Evolutionary conservation across 1,140 invertebrate species (phyloP), one percentile per base, ranked within the genome.

Genomic region (Bombus polaris): DNA sequence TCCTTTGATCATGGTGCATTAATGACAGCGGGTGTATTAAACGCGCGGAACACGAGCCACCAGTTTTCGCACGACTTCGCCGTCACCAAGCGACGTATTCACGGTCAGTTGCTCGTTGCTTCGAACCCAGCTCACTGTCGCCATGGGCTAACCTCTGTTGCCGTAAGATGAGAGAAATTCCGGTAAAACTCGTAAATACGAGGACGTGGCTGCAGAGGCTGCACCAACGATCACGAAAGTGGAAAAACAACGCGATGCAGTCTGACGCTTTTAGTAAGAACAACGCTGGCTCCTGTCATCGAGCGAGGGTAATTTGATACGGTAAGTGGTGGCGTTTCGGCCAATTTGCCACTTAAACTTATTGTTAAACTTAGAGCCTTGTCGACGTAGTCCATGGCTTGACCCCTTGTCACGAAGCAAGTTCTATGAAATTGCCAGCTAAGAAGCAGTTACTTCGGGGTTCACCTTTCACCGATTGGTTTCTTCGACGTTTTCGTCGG

Each of bases 231-330:
- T 32, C 37, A 0, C 15, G 35, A 37, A 57, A 62, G 18, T 70
- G 80, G 70, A 59, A 35, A 53, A 73, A 81, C 47, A 71, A 62
- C 53, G 81, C 81, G n/a, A 66, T 8, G 25, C 39, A 81, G 78
- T 25, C 10, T 47, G 25, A 39, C 53, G 53, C 66, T 44, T 72
- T 22, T 42, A 47, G 12, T 12, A 44, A 74, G 59, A 76, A 84
- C 84, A 59, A 42, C 76, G 22, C 47, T 78, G 81, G 74, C 37
- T 65, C 9, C n/a, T n/a, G 37, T 77, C 79, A 73, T 66, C 76
- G n/a, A 84, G 73, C 80, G 35, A 84, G 73, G 53, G 87, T 87
- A 90, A 90, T 89, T 89, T 77, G 85, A 90, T 84, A 87, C 78
- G 77, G 75, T 76, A 65, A 87, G 86, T 65, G 42, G 42, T 66